Percentiles rank a stretch among this genome's conserved stretches.
phyloP scores from a whole-genome alignment of 2,113 vertebrate species.

The Corvus cornix region DNA sequence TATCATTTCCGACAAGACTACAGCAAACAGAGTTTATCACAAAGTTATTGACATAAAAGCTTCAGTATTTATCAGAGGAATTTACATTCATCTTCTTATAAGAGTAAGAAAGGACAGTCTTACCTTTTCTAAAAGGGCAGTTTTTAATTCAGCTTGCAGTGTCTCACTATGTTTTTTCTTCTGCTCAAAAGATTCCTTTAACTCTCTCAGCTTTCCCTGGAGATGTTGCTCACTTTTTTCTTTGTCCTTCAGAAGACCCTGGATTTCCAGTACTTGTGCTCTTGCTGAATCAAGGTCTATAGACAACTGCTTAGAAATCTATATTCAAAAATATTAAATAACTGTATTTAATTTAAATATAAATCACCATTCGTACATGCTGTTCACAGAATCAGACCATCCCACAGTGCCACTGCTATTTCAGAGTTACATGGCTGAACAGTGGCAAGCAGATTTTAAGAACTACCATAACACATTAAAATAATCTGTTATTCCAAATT shows the following conservation, averaged over 20 bases:
- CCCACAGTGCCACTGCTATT: neutral
- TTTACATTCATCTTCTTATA: neutral
- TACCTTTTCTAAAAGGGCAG: slow-evolving; percentile 76
- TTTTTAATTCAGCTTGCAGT: slow-evolving; percentile 80
- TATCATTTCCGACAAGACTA: neutral
- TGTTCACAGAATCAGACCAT: neutral
- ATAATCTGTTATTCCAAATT: neutral
- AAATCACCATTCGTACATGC: neutral
- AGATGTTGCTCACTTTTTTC: slow-evolving; percentile 82
- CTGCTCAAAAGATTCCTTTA: slow-evolving; percentile 79
- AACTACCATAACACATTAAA: neutral
- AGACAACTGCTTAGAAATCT: slow-evolving; percentile 84
- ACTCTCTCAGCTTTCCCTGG: slow-evolving; percentile 78
- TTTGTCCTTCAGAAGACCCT: slow-evolving; percentile 81
- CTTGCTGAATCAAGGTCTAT: slow-evolving; percentile 76
- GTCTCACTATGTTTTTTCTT: slow-evolving; percentile 81
- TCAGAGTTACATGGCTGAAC: neutral
- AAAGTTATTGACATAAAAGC: neutral
- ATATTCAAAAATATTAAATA: slow-evolving; percentile 42
- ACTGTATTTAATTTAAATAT: neutral
- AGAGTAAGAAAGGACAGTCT: neutral
- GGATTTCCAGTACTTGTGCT: slow-evolving; percentile 76
- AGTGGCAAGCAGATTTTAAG: neutral
- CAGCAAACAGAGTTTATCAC: neutral
- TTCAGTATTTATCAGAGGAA: neutral